phyloP scores from a whole-genome alignment of 2,888 invertebrate genomes.

The Protonemura montana region DNA sequence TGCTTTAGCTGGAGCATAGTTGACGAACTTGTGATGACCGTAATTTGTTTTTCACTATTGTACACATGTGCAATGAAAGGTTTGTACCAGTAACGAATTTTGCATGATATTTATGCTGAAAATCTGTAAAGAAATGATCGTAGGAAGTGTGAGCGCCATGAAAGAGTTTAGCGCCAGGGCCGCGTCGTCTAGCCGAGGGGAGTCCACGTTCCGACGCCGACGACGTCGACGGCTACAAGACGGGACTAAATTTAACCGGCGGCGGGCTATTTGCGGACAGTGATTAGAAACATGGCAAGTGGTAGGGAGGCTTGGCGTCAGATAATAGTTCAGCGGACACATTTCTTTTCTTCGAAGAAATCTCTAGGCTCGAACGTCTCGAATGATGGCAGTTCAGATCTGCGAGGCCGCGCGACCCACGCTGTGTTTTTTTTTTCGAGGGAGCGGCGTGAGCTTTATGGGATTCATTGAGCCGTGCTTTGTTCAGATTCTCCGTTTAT shows the following conservation, averaged over 20 bases:
- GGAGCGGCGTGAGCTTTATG: background rate
- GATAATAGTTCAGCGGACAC: background rate
- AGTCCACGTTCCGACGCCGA: background rate
- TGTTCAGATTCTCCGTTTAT: too few species aligned
- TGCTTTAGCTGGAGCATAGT: too few species aligned
- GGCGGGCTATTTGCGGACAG: slow-evolving; percentile 18
- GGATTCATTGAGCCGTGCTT: background rate
- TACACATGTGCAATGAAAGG: too few species aligned
- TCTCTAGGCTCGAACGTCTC: too few species aligned
- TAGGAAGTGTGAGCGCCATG: background rate
- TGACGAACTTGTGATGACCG: too few species aligned
- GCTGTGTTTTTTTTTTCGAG: background rate
- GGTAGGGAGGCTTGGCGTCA: background rate
- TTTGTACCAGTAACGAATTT: too few species aligned
- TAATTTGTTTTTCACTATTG: too few species aligned
- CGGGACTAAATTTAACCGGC: slow-evolving; percentile 24
- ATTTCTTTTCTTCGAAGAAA: background rate
- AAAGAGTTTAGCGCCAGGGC: background rate
- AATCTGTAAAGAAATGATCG: too few species aligned
- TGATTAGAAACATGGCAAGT: slow-evolving; percentile 19
- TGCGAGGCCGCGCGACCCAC: background rate
- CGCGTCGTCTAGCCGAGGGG: slow-evolving; percentile 29
- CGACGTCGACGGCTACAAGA: background rate
- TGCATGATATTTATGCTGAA: too few species aligned
- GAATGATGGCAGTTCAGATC: background rate